Evolutionary conservation across 2,113 vertebrate genomes (phyloP).

Genomic region (Dicrurus megarhynchus): DNA sequence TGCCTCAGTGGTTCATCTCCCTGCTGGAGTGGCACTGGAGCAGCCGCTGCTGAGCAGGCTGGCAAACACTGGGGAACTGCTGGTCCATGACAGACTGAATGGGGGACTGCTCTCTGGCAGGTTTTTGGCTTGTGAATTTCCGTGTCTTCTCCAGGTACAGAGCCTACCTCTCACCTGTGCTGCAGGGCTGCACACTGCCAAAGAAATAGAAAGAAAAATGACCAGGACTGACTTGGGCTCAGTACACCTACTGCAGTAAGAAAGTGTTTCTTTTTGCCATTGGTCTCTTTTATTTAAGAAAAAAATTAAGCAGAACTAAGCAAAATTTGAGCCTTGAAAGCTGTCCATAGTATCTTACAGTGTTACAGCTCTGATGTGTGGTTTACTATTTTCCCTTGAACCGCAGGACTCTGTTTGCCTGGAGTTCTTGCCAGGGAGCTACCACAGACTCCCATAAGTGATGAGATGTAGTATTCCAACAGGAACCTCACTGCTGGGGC

Average conservation of each 20-base stretch:
- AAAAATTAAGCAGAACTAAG: not conserved
- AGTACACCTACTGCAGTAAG: fast-evolving
- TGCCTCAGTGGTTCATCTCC: not conserved
- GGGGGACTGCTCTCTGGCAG: not conserved
- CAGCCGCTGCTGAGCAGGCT: not conserved
- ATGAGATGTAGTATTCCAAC: not conserved
- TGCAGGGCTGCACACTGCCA: not conserved
- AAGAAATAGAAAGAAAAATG: not conserved
- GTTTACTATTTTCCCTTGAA: not conserved
- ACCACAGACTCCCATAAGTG: not conserved
- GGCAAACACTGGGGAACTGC: not conserved
- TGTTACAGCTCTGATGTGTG: not conserved
- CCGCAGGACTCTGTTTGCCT: not conserved
- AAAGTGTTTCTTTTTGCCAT: not conserved
- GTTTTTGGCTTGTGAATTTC: not conserved
- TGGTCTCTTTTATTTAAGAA: not conserved
- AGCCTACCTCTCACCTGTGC: not conserved
- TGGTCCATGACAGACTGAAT: not conserved
- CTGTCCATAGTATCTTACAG: not conserved
- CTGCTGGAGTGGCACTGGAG: not conserved
- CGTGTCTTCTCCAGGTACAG: not conserved
- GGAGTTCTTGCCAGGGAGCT: not conserved
- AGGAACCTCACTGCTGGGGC: not conserved
- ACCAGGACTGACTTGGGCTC: not conserved
- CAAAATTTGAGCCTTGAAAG: not conserved